Percentiles rank a stretch among this genome's conserved stretches.
phyloP scores from a whole-genome alignment of 2,113 vertebrate genomes.

The Clarias magur region DNA sequence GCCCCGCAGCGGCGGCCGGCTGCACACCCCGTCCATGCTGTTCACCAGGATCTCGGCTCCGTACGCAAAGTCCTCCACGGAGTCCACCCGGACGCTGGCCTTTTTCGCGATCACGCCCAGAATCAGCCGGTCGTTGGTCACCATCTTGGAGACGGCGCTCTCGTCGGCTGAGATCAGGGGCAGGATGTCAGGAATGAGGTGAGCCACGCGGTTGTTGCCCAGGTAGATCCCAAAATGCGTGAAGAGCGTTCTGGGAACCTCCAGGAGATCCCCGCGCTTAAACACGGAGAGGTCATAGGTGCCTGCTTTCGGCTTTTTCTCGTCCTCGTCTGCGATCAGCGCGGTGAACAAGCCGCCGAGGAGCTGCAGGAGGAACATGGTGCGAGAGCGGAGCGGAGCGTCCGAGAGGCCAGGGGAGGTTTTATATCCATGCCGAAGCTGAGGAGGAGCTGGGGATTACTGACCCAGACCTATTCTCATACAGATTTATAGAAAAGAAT shows the following conservation, averaged over 20 bases:
- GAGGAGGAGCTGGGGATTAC: conserved; percentile 46
- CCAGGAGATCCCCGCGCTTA: conserved; percentile 85
- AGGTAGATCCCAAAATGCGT: conserved; percentile 94
- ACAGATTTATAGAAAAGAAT: conserved; percentile 33
- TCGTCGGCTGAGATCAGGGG: conserved; percentile 74
- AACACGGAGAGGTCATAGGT: conserved; percentile 75
- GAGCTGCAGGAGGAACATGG: conserved; percentile 62
- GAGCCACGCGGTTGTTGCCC: conserved; percentile 88
- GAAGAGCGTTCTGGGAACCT: conserved; percentile 89
- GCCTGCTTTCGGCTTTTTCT: conserved; percentile 29
- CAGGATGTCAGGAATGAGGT: conserved; percentile 94
- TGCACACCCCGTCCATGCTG: conserved; percentile 82
- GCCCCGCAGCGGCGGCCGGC: conserved; percentile 72
- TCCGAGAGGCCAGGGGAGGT: conserved; percentile 10
- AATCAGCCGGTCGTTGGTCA: conserved; percentile 88
- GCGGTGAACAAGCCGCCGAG: conserved; percentile 60
- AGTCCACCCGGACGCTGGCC: conserved; percentile 90
- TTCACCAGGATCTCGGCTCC: conserved; percentile 87
- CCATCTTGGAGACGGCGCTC: conserved; percentile 76
- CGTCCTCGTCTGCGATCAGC: neutral
- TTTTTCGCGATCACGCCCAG: conserved; percentile 81
- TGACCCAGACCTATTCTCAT: conserved; percentile 23
- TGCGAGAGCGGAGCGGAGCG: conserved; percentile 6
- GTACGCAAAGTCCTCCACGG: conserved; percentile 88
- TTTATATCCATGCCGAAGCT: conserved; percentile 42